Conservation (phyloP, 1,140 invertebrate species). For the Papilio dardanus region DNA sequence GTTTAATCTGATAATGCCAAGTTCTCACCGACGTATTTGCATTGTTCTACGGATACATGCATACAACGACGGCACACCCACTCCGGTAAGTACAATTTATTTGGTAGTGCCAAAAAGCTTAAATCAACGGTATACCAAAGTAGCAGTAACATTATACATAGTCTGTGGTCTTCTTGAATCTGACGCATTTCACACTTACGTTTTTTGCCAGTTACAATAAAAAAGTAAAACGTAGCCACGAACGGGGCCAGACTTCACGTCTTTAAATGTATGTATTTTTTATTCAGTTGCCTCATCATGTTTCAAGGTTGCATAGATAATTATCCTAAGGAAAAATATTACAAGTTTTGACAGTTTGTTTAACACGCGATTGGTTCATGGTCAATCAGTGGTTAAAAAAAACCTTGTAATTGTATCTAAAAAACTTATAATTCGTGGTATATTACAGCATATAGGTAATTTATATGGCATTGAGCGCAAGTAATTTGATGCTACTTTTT, state of each 20-base stretch:
- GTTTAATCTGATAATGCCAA: slow-evolving; percentile 39
- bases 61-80: slow-evolving; percentile 28
- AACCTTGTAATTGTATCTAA: too few relatives aligned
- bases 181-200: neutral
- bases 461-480: slow-evolving; percentile 3
- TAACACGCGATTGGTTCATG: slow-evolving; percentile 5
- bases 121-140: neutral
- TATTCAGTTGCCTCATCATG: neutral
- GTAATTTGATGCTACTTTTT: slow-evolving; percentile 19
- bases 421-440: slow-evolving; percentile 2
- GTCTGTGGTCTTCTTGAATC: neutral
- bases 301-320: neutral
- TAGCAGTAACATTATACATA: neutral
- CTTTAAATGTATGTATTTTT: neutral
- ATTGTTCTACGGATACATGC: slow-evolving; percentile 32
- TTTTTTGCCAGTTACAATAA: neutral
- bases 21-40: slow-evolving; percentile 39
- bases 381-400: slow-evolving; percentile 7
- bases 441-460: neutral
- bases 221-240: neutral
- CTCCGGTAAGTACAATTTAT: slow-evolving; percentile 25
- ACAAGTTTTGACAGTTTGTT: slow-evolving; percentile 10
- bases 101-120: neutral
- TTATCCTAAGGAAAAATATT: neutral
- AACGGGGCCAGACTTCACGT: neutral